These are phyloP conservation scores for Teleogryllus oceanicus DNA, from an alignment of 2,888 invertebrate species.

Conservation along the genomic window DNA sequence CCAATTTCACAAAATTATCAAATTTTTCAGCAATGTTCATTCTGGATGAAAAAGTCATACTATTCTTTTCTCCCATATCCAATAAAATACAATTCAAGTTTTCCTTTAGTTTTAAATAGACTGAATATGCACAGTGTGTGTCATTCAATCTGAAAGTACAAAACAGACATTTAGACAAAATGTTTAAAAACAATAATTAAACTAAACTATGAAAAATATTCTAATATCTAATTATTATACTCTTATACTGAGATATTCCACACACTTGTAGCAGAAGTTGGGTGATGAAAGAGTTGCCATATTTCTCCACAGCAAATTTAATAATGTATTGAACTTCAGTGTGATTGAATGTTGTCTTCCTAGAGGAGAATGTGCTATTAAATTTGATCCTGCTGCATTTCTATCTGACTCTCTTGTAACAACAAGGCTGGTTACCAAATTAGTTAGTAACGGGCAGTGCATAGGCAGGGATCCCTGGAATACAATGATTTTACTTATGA, in stretches of 20 bases:
- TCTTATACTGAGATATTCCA: no score
- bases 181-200: no score
- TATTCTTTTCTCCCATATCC: background rate
- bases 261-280: conserved; percentile 27
- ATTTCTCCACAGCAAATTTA: conserved; percentile 56
- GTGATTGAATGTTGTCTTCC: conserved; percentile 53
- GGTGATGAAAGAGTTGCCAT: conserved; percentile 26
- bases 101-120: background rate
- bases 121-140: background rate
- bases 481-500: background rate
- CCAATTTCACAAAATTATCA: background rate
- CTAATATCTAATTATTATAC: background rate
- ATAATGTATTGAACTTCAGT: conserved; percentile 51
- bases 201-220: no score
- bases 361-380: conserved; percentile 45
- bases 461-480: conserved; percentile 37
- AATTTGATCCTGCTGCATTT: conserved; percentile 40
- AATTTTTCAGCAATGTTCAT: background rate
- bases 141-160: conserved; percentile 25
- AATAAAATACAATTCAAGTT: background rate
- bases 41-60: background rate
- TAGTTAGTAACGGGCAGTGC: conserved; percentile 39
- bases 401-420: conserved; percentile 34
- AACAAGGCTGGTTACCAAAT: conserved; percentile 35
- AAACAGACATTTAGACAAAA: background rate